phyloP scores from a whole-genome alignment of 2,797 vertebrate genomes.

The Poecile montanus region DNA sequence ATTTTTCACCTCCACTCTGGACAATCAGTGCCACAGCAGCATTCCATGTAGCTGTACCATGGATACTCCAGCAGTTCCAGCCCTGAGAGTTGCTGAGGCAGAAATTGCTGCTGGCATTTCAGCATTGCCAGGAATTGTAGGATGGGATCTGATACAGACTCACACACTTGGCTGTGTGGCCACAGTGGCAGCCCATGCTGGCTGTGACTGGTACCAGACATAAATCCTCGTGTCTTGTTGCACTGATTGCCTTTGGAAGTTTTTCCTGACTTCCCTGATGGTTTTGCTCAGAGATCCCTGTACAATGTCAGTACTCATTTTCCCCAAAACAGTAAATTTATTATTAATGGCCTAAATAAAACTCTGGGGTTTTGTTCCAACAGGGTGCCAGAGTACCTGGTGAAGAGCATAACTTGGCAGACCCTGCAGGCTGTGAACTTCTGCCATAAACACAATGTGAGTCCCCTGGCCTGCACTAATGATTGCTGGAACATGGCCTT shows the following conservation, averaged over 20 bases:
- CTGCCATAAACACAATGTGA: slow-evolving; percentile 91
- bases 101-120: background rate
- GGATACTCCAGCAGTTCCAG: background rate
- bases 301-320: background rate
- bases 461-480: background rate
- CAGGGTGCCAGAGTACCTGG: slow-evolving; percentile 89
- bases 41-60: background rate
- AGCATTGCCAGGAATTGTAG: background rate
- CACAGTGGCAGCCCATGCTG: background rate
- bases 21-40: background rate
- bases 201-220: background rate
- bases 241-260: background rate
- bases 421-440: slow-evolving; percentile 94
- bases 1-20: background rate
- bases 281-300: background rate
- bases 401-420: slow-evolving; percentile 93
- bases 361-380: background rate
- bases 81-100: background rate
- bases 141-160: background rate
- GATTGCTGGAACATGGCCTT: background rate
- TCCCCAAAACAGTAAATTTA: background rate
- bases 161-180: background rate
- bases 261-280: background rate
- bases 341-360: background rate
- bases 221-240: background rate